These are phyloP conservation scores for Catharus ustulatus DNA, from an alignment of 2,797 vertebrate species.

Conservation along the genomic window DNA sequence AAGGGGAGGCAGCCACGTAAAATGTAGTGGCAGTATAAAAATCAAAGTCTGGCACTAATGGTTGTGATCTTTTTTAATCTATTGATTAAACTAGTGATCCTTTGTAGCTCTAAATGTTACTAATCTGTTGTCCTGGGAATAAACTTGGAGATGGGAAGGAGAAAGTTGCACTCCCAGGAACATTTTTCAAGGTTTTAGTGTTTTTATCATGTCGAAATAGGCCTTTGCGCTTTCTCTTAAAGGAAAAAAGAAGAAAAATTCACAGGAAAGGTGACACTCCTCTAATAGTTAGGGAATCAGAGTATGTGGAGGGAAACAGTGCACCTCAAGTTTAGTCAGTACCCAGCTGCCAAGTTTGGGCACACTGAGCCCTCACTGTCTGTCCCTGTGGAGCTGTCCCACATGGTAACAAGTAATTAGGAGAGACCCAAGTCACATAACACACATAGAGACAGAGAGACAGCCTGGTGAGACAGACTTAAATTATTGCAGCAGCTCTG, in stretches of 20 bases:
- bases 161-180: neutral
- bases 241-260: neutral
- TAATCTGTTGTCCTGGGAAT: constrained; percentile 46
- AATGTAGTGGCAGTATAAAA: constrained; percentile 17
- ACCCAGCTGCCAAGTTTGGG: neutral
- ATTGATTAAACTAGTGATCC: constrained; percentile 49
- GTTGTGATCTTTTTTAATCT: constrained; percentile 54
- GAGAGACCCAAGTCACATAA: neutral
- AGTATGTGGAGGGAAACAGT: neutral
- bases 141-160: constrained; percentile 4
- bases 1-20: neutral
- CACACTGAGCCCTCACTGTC: neutral
- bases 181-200: constrained; percentile 8
- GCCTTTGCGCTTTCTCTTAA: neutral
- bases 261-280: neutral
- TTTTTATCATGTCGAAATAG: neutral
- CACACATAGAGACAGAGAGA: neutral
- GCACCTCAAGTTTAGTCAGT: neutral
- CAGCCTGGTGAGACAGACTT: neutral
- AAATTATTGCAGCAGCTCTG: neutral
- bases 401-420: neutral
- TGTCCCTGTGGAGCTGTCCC: neutral
- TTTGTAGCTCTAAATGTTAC: constrained; percentile 26
- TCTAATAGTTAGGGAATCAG: neutral
- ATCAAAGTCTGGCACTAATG: neutral